These are phyloP conservation scores for Alouatta palliata DNA, from an alignment of 2,113 vertebrate species.

Conservation along the genomic window DNA sequence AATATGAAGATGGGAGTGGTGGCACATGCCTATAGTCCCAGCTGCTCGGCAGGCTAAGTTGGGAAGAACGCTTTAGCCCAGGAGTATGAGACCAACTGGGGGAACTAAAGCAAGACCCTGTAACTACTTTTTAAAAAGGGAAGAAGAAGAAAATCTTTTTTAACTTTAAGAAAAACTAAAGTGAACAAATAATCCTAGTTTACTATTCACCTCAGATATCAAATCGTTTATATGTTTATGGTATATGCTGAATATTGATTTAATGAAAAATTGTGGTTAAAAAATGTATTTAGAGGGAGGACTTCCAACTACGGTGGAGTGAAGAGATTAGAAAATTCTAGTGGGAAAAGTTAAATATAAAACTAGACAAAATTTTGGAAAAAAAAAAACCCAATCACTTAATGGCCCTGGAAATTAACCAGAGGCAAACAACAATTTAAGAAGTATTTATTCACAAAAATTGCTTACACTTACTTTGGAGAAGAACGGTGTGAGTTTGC, in stretches of 20 bases:
- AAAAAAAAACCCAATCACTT: neutral
- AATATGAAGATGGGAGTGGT: neutral
- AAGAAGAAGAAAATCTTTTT: neutral
- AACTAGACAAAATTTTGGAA: neutral
- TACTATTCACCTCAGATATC: neutral
- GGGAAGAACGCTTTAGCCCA: too few relatives aligned
- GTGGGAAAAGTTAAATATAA: neutral
- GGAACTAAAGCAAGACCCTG: too few relatives aligned
- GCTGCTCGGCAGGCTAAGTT: too few relatives aligned
- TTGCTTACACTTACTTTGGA: neutral
- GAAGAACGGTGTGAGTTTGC: neutral
- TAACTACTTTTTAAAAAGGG: too few relatives aligned
- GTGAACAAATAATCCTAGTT: neutral
- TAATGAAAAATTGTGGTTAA: conserved; percentile 3
- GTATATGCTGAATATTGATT: neutral
- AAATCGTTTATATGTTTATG: neutral
- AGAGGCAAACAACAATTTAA: neutral
- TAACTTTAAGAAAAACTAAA: neutral
- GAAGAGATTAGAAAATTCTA: neutral
- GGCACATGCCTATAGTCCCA: too few relatives aligned
- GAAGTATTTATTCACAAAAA: neutral
- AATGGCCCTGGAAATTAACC: neutral
- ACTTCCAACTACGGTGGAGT: neutral
- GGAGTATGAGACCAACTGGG: too few relatives aligned
- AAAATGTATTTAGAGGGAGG: neutral